Conservation (phyloP, 92 coral and sea anemone genomes). For the Epizoanthus stellaris region DNA sequence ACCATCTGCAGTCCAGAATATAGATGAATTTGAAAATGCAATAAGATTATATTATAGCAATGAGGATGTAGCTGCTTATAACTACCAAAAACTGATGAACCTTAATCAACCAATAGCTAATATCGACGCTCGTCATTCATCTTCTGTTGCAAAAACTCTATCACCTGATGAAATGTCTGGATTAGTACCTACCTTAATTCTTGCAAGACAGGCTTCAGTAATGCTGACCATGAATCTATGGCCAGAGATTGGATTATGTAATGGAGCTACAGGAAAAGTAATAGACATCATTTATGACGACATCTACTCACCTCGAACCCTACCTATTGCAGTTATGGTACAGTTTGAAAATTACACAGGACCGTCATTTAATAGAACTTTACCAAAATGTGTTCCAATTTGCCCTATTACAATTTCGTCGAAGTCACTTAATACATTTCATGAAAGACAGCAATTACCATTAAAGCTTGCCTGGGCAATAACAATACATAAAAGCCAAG, state of each 20-base stretch:
- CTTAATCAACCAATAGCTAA: constrained; percentile 51
- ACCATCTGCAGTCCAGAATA: constrained; percentile 58
- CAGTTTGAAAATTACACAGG: constrained; percentile 65
- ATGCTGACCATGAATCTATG: constrained; percentile 73
- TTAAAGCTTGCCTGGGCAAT: constrained; percentile 62
- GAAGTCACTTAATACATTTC: constrained; percentile 47
- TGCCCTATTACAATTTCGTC: constrained; percentile 56
- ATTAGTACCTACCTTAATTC: constrained; percentile 52
- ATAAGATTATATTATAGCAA: constrained; percentile 56
- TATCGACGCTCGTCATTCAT: constrained; percentile 54
- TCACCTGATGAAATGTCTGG: constrained; percentile 63
- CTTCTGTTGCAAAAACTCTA: constrained; percentile 50
- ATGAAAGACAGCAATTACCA: constrained; percentile 74
- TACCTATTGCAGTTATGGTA: constrained; percentile 65
- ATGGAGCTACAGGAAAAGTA: constrained; percentile 68
- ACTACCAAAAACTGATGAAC: constrained; percentile 45
- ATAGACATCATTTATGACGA: constrained; percentile 57
- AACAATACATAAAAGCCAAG: constrained; percentile 67
- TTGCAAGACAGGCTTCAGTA: constrained; percentile 54
- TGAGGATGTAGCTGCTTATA: constrained; percentile 50
- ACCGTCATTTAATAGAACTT: constrained; percentile 48
- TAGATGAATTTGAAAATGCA: constrained; percentile 56
- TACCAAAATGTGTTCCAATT: constrained; percentile 62
- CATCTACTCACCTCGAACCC: constrained; percentile 54
- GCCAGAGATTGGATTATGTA: constrained; percentile 63